These are phyloP conservation scores for Meiosimyza decipiens DNA, from an alignment of 2,888 invertebrate species.

Conservation along the genomic window DNA sequence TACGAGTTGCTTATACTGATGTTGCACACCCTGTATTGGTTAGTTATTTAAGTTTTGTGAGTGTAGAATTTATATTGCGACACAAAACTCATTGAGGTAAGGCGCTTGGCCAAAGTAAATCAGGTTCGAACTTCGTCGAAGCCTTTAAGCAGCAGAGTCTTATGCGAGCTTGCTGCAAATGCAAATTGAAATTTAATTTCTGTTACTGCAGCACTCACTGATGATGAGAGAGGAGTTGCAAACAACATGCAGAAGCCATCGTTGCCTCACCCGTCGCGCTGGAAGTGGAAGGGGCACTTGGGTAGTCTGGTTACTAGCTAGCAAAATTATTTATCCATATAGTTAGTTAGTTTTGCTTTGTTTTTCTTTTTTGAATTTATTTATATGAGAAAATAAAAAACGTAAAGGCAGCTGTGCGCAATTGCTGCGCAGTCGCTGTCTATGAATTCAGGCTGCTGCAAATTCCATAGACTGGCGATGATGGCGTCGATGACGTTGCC, in stretches of 20 bases:
- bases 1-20: too few species aligned
- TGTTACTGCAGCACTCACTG: neutral
- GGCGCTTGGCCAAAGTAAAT: constrained; percentile 16
- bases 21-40: too few species aligned
- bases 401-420: neutral
- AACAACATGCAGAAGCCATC: neutral
- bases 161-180: neutral
- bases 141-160: too few species aligned
- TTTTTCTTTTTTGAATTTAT: constrained; percentile 17
- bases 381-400: too few species aligned
- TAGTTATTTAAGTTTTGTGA: neutral
- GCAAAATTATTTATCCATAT: neutral
- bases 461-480: constrained; percentile 22
- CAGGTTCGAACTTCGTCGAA: constrained; percentile 16
- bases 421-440: constrained; percentile 3
- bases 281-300: neutral
- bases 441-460: constrained; percentile 15
- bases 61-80: constrained; percentile 25
- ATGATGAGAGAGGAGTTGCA: constrained; percentile 6
- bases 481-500: constrained; percentile 1
- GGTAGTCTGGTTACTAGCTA: neutral
- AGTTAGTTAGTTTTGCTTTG: constrained; percentile 1
- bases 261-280: neutral
- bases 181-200: constrained; percentile 27
- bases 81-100: constrained; percentile 1